A percentile compares a stretch with the other conserved stretches of the same genome.
Conservation (phyloP, 2,888 invertebrate species). For the Amphipoea oculea region DNA sequence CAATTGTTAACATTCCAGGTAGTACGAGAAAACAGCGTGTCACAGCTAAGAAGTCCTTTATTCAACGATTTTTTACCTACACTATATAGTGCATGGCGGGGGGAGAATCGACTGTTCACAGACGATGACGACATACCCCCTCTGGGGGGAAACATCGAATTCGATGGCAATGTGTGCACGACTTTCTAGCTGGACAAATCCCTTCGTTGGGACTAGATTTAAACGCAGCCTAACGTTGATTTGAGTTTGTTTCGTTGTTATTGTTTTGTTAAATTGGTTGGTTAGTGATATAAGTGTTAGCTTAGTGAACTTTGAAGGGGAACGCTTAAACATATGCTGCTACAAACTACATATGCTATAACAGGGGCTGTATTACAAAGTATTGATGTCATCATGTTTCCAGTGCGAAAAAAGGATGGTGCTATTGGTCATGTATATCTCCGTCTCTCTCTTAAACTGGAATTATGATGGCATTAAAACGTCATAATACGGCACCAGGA, state of each 20-base stretch:
- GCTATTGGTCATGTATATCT: neutral
- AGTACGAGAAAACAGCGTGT: slow-evolving; percentile 80
- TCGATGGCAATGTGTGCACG: slow-evolving; percentile 86
- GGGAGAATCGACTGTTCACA: slow-evolving; percentile 71
- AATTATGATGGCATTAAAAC: neutral
- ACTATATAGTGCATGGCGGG: slow-evolving; percentile 84
- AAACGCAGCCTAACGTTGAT: slow-evolving; percentile 51
- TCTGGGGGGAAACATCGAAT: slow-evolving; percentile 80
- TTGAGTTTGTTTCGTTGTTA: slow-evolving; percentile 47
- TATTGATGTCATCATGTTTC: neutral
- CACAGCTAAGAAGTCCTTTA: slow-evolving; percentile 79
- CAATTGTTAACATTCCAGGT: slow-evolving; percentile 76
- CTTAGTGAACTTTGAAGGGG: neutral
- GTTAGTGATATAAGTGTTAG: slow-evolving; percentile 53
- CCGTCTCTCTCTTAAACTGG: neutral
- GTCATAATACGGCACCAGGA: neutral
- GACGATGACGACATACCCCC: slow-evolving; percentile 71
- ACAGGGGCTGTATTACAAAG: neutral
- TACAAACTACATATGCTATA: too few relatives aligned
- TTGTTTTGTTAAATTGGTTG: slow-evolving; percentile 58
- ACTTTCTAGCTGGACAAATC: slow-evolving; percentile 76
- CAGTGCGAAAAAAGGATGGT: neutral
- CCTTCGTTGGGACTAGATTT: slow-evolving; percentile 49
- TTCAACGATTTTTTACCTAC: slow-evolving; percentile 88
- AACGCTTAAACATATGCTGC: too few relatives aligned